Base-by-base conservation (phyloP, 2,888 invertebrate genomes). In the Hyposoter didymator region DNA sequence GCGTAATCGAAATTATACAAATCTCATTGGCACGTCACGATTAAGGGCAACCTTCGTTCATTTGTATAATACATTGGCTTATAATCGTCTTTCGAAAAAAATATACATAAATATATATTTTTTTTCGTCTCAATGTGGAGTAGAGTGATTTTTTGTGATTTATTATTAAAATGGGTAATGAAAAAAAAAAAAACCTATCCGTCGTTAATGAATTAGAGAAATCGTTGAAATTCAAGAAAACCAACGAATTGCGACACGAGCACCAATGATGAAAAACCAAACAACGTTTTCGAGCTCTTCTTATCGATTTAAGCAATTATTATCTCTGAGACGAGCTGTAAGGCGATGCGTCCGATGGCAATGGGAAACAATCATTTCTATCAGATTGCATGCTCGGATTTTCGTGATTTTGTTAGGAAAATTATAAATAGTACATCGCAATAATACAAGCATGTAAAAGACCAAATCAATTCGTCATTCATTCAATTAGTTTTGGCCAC, bases 21-120 rank as follows among this genome's bases (percentile, higher is more conserved):
- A 59, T 45, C 22, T 35, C 55, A 28, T 55, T 17, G 47, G 45
- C 35, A 76, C 35, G 52, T 32, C 19, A 45, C 47, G 10, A 82
- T 45, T 82, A 75, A 73, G 64, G 45, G 49, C 55, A 78, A 74
- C n/a, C 55, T 55, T 45, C 35, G 74, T 82, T 85, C 47, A 67
- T 79, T 85, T 76, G 75, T 70, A 79, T 52, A 79, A 75, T 78
- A 45, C n/a, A n/a, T n/a, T n/a, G 70, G 79, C 82, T 85, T 85
- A 70, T 80, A 70, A 84, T 79, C 75, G 75, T 78, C 72, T 81
- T 83, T 62, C 66, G 45, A 66, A 66, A 75, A 17, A 12, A 32
- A 45, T 67, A 19, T 14, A 43, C 14, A 43, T 43, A 22, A 6
- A 12, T 43, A 19, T 62, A 22, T 62, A 19, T 74, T 28, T 79